These are phyloP conservation scores for Phyto melanocephala DNA, from an alignment of 2,888 invertebrate genomes.

Conservation along the genomic window DNA sequence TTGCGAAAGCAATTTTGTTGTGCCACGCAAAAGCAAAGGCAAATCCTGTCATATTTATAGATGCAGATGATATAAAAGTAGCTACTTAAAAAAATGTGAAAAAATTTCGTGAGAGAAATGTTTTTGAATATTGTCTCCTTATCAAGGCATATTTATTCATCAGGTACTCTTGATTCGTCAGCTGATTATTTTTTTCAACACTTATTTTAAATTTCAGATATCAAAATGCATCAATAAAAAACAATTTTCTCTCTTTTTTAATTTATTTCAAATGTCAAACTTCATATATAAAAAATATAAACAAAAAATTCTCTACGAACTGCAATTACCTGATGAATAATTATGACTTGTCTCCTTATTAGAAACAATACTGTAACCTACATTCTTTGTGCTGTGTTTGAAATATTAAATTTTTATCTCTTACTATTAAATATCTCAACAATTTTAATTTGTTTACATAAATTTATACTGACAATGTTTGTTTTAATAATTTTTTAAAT, in stretches of 20 bases:
- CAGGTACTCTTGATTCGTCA: no score
- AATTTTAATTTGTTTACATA: neutral
- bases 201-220: no score
- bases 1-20: neutral
- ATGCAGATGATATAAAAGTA: neutral
- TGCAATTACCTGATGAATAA: no score
- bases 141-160: no score
- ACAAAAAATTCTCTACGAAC: no score
- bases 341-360: neutral
- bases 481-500: conserved; percentile 2
- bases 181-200: no score
- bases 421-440: neutral
- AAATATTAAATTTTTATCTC: neutral
- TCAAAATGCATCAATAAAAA: no score
- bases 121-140: no score
- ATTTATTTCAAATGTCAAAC: no score
- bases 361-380: neutral
- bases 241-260: no score
- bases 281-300: no score
- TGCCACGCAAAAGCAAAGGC: neutral
- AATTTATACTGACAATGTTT: neutral
- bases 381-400: neutral
- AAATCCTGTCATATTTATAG: neutral
- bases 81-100: neutral
- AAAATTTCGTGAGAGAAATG: neutral